Evolutionary conservation across 2,888 invertebrate species (phyloP).

Genomic region (Esperia sulphurella): DNA sequence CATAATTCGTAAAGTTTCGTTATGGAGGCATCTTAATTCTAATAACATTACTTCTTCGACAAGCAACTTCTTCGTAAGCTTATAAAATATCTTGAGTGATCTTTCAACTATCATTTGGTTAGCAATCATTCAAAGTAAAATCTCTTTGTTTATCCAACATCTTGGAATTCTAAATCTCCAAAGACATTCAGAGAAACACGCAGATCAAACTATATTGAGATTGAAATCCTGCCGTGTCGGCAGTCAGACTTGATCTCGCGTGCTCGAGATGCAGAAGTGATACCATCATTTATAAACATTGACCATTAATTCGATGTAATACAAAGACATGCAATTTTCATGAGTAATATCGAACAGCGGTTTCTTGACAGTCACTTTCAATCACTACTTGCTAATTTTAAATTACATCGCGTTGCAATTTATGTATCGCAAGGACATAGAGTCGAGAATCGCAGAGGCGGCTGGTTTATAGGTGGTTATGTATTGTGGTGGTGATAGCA

Average conservation of each 20-base stretch:
- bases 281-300: constrained; percentile 46
- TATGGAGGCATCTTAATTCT: too few species aligned
- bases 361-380: constrained; percentile 56
- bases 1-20: too few species aligned
- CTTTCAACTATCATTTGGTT: background rate
- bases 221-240: constrained; percentile 3
- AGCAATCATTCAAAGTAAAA: background rate
- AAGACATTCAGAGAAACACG: constrained; percentile 4
- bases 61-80: too few species aligned
- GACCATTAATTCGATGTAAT: constrained; percentile 50
- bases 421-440: constrained; percentile 28
- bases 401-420: constrained; percentile 16
- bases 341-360: constrained; percentile 61
- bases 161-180: constrained; percentile 5
- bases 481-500: constrained; percentile 29
- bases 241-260: constrained; percentile 5
- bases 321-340: constrained; percentile 51
- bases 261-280: constrained; percentile 23
- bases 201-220: background rate
- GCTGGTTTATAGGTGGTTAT: constrained; percentile 14
- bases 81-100: too few species aligned
- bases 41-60: too few species aligned
- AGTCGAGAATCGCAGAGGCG: constrained; percentile 29
- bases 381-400: constrained; percentile 38
- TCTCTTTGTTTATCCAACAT: constrained; percentile 1